Conservation (phyloP, 2,888 invertebrate species). For the Eumerus sabulonum region DNA sequence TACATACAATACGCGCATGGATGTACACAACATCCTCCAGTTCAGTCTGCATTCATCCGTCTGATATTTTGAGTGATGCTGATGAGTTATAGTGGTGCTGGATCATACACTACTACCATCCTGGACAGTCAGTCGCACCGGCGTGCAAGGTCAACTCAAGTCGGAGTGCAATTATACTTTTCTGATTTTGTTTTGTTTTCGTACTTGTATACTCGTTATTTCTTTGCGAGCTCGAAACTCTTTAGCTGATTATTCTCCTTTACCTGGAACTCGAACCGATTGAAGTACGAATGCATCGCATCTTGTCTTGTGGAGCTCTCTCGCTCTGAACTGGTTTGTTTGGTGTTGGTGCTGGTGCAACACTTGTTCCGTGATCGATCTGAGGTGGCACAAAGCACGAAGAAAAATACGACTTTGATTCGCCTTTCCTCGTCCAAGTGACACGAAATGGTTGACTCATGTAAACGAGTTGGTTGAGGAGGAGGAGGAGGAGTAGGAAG, state of each 20-base stretch:
- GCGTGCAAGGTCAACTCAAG: conserved; percentile 62
- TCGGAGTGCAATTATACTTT: conserved; percentile 51
- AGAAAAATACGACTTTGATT: conserved; percentile 40
- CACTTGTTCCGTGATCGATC: conserved; percentile 68
- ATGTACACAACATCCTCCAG: conserved; percentile 18
- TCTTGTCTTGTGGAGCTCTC: conserved; percentile 13
- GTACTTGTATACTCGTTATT: background rate
- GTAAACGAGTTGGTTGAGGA: no score
- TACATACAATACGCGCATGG: no score
- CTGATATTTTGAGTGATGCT: conserved; percentile 62
- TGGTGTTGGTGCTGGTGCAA: conserved; percentile 48
- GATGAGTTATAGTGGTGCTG: conserved; percentile 61
- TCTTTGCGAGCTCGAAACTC: conserved; percentile 36
- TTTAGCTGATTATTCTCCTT: conserved; percentile 53
- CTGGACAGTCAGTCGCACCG: conserved; percentile 25
- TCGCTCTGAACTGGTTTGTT: conserved; percentile 57
- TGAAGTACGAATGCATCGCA: conserved; percentile 32
- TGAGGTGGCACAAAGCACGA: conserved; percentile 50
- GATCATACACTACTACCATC: conserved; percentile 10
- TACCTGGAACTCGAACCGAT: conserved; percentile 37
- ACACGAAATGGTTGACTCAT: conserved; percentile 50
- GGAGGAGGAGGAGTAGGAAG: no score
- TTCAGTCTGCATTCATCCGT: conserved; percentile 44
- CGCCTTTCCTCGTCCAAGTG: conserved; percentile 47
- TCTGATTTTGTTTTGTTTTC: conserved; percentile 6